Evolutionary conservation across 2,113 vertebrate species (phyloP).

Genomic region (Tauraco erythrolophus): DNA sequence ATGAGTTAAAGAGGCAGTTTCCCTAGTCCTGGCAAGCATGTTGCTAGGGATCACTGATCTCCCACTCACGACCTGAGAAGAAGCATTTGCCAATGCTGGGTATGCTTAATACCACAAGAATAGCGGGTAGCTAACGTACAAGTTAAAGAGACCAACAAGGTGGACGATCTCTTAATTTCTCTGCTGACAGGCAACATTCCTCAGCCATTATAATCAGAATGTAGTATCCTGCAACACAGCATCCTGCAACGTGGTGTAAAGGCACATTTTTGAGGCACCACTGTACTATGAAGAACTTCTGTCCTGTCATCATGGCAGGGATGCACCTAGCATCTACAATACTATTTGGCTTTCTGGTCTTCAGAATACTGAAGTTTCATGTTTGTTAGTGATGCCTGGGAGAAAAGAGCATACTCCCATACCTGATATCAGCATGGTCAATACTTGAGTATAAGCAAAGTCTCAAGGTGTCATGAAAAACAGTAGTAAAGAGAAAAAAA

Average conservation of each 20-base stretch:
- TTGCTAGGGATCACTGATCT: background rate
- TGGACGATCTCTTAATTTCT: background rate
- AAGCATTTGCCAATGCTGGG: background rate
- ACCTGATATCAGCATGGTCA: background rate
- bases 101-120: background rate
- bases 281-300: background rate
- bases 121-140: background rate
- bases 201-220: background rate
- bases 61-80: background rate
- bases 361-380: background rate
- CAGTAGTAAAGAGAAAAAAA: background rate
- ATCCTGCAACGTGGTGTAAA: background rate
- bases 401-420: background rate
- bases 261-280: background rate
- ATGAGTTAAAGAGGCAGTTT: background rate
- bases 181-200: background rate
- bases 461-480: background rate
- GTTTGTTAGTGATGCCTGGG: background rate
- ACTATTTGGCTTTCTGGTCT: background rate
- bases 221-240: background rate
- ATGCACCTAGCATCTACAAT: background rate
- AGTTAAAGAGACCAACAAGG: background rate
- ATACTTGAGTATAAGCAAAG: background rate
- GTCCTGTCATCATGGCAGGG: background rate
- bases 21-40: background rate